phyloP scores from a whole-genome alignment of 2,113 vertebrate genomes.

The Elgaria multicarinata region DNA sequence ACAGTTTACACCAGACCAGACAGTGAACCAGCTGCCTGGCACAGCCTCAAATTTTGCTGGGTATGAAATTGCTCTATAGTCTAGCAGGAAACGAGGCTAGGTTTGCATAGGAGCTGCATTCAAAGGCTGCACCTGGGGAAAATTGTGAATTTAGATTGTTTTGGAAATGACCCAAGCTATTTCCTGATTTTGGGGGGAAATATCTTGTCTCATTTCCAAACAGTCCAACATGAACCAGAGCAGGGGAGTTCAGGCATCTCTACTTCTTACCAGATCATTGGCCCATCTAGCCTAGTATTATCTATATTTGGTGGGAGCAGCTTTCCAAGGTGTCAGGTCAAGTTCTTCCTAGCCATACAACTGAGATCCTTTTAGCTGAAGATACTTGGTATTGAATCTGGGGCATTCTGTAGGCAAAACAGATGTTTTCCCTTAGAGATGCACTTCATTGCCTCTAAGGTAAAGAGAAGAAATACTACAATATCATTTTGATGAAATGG shows the following conservation, averaged over 20 bases:
- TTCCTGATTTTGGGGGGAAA: not conserved
- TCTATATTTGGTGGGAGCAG: not conserved
- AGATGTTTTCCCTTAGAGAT: not conserved
- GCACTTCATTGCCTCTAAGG: not conserved
- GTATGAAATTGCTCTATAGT: not conserved
- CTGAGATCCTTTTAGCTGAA: not conserved
- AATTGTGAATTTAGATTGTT: not conserved
- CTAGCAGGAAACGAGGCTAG: not conserved
- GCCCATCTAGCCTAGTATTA: not conserved
- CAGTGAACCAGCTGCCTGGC: not conserved
- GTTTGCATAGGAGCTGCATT: not conserved
- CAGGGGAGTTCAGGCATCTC: not conserved
- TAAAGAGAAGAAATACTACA: not conserved
- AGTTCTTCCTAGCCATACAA: not conserved
- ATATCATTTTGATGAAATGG: not conserved
- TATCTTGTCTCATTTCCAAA: not conserved
- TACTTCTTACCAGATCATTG: not conserved
- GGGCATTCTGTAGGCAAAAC: not conserved
- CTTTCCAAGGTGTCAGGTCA: not conserved
- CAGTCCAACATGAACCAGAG: not conserved
- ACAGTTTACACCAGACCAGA: not conserved
- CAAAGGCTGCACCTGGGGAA: not conserved
- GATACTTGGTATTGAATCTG: not conserved
- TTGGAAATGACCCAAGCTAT: not conserved
- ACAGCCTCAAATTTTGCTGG: not conserved